These are phyloP conservation scores for Paratrypauchen microcephalus DNA, from an alignment of 2,797 vertebrate species.

Conservation along the genomic window DNA sequence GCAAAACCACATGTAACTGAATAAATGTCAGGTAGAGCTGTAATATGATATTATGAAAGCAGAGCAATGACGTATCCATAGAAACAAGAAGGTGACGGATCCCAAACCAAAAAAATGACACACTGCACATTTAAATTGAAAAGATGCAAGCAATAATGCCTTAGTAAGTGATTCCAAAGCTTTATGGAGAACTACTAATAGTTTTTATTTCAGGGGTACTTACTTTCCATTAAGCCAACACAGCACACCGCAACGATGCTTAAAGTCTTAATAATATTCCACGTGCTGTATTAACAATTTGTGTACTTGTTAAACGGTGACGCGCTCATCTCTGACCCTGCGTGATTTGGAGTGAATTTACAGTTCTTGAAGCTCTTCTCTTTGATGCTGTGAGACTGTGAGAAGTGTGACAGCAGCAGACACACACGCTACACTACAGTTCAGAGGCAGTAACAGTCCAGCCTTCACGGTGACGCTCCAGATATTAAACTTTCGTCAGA, in stretches of 20 bases:
- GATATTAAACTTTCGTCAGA: conserved; percentile 7
- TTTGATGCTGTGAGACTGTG: background rate
- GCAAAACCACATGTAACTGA: no score
- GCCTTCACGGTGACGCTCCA: conserved; percentile 9
- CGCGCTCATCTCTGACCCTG: background rate
- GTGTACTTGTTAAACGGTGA: background rate
- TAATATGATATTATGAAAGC: no score
- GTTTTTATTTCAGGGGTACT: no score
- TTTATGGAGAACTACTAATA: no score
- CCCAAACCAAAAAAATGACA: no score
- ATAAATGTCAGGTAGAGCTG: no score
- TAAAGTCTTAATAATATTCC: background rate
- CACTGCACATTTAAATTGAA: no score
- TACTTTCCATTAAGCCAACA: no score
- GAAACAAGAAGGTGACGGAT: no score
- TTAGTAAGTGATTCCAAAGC: no score
- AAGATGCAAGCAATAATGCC: no score
- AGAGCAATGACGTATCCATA: no score
- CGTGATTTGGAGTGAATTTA: background rate
- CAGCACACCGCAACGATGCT: background rate
- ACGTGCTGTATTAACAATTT: background rate
- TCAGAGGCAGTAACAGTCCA: background rate
- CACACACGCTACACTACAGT: background rate
- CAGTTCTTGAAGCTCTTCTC: conserved; percentile 5
- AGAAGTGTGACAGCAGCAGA: background rate